These are phyloP conservation scores for Tautogolabrus adspersus DNA, from an alignment of 2,113 vertebrate species.

Conservation along the genomic window DNA sequence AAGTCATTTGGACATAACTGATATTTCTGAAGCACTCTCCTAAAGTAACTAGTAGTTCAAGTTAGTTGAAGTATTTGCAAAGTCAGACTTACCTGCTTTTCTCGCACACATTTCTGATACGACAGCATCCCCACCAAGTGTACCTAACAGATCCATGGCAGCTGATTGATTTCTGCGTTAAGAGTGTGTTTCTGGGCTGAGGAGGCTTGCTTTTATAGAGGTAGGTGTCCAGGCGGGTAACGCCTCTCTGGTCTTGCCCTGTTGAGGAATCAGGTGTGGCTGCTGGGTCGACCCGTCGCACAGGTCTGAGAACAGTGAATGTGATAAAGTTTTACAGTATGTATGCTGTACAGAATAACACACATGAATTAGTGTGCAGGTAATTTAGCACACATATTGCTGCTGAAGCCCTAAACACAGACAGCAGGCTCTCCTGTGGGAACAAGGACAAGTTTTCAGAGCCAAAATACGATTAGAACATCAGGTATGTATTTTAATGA, in stretches of 20 bases:
- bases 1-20: too few relatives aligned
- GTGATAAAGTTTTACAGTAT: background rate
- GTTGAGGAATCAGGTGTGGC: constrained; percentile 43
- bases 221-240: background rate
- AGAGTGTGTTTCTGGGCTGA: background rate
- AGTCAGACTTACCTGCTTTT: too few relatives aligned
- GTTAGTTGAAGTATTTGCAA: too few relatives aligned
- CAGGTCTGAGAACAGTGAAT: background rate
- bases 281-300: background rate
- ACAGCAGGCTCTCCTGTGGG: background rate
- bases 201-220: constrained; percentile 3
- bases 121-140: too few relatives aligned
- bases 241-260: constrained; percentile 8
- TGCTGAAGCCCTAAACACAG: background rate
- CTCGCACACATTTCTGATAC: too few relatives aligned
- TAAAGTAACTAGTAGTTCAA: too few relatives aligned
- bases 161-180: background rate
- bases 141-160: too few relatives aligned
- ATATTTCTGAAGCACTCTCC: too few relatives aligned
- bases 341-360: background rate
- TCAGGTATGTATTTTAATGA: background rate
- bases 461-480: too few relatives aligned
- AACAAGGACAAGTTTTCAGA: too few relatives aligned
- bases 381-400: background rate
- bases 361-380: background rate